Conservation (phyloP, 2,888 invertebrate genomes). For the Margaritifera margaritifera region DNA sequence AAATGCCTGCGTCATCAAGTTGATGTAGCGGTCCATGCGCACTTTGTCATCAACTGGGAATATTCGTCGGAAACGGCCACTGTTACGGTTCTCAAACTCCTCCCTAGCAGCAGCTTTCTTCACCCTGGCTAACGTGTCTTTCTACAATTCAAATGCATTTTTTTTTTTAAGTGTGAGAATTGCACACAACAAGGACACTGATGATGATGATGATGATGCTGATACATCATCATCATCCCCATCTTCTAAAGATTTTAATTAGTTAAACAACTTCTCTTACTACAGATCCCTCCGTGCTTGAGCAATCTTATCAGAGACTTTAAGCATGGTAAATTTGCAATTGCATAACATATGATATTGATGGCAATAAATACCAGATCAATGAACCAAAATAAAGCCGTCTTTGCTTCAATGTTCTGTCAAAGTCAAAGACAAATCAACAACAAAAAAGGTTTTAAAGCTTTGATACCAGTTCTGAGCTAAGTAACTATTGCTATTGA, state of each 20-base stretch:
- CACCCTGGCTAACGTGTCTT: slow-evolving; percentile 65
- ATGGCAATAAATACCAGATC: too few relatives aligned
- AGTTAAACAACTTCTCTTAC: too few relatives aligned
- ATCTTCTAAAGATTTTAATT: background rate
- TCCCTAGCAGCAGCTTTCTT: slow-evolving; percentile 65
- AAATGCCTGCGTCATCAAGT: slow-evolving; percentile 62
- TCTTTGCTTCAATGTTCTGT: too few relatives aligned
- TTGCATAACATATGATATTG: too few relatives aligned
- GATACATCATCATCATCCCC: background rate
- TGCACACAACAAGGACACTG: too few relatives aligned
- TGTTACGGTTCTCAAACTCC: slow-evolving; percentile 70
- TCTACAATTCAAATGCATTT: slow-evolving; percentile 55
- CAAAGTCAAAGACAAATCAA: too few relatives aligned
- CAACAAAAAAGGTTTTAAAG: too few relatives aligned
- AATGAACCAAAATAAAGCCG: too few relatives aligned
- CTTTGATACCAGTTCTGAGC: too few relatives aligned
- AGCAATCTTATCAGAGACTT: background rate
- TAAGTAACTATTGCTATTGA: too few relatives aligned
- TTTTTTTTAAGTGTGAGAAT: background rate
- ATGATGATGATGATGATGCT: too few relatives aligned
- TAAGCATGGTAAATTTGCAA: too few relatives aligned
- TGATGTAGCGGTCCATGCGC: slow-evolving; percentile 65
- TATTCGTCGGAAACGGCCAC: slow-evolving; percentile 68
- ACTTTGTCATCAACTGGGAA: slow-evolving; percentile 71
- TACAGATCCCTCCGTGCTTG: background rate